Evolutionary conservation across 2,113 vertebrate species (phyloP), one percentile per base, ranked within the genome.

Genomic region (Ictalurus furcatus): DNA sequence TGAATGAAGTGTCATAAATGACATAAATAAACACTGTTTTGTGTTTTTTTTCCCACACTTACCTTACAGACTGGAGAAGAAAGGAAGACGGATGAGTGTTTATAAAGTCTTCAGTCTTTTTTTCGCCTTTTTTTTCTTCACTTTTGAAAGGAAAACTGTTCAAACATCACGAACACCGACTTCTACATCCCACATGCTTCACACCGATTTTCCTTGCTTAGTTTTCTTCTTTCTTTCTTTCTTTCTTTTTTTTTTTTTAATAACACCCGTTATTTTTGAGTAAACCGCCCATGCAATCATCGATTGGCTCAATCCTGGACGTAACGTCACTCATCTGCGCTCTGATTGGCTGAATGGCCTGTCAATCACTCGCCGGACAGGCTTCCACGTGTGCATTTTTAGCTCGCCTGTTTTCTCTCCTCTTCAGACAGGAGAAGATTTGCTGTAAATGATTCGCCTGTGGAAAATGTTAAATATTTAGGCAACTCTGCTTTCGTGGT

Each of bases 371-470:
- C 11, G 12, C 63, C 88, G 84, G 92, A 14, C 30, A 48, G 56
- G 84, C 61, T 91, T 94, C 95, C 95, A 96, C 96, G 96, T 96
- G 95, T 95, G 95, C 95, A 95, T 89, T 93, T 94, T 93, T 85
- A 87, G 93, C 92, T 93, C 89, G 87, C 92, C 93, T 44, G 90
- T 30, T 34, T 8, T 28, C 9, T 2, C 14, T 17, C 14, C 8
- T 52, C 76, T n/a, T 23, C 71, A 21, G n/a, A 5, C 67, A 13
- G 0, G 63, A 61, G 59, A 23, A 17, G 1, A 0, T 23, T 0
- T 76, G 17, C 73, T 48, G 73, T 0, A 23, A 8, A 8, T 7
- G 44, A 25, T 5, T 19, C 30, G 1, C 5, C 14, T 73, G 30
- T 73, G 23, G 19, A 48, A 44, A 23, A 76, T 23, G 3, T 25